Evolutionary conservation across 2,888 invertebrate species (phyloP).

Genomic region (Arrhopalites spinosus): DNA sequence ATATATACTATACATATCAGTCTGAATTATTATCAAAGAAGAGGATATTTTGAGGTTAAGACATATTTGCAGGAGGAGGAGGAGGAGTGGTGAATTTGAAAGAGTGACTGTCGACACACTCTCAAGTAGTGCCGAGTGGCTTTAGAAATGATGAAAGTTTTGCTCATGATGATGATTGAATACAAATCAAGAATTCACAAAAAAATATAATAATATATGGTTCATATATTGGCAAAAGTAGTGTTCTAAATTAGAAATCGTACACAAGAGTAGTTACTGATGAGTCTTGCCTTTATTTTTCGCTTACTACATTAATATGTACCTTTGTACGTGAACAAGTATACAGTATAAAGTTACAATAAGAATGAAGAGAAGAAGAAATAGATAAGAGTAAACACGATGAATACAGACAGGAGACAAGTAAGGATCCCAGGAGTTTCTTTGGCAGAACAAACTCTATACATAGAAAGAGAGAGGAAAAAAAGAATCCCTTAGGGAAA

Average conservation of each 20-base stretch:
- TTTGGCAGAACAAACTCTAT: too few species aligned
- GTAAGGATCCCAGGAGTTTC: neutral
- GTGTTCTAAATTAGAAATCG: too few species aligned
- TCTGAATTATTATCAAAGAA: neutral
- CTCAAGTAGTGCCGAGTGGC: neutral
- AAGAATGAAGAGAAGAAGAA: neutral
- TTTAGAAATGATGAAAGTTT: neutral
- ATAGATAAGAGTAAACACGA: slow-evolving; percentile 22
- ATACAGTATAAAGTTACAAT: neutral
- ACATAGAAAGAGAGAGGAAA: neutral
- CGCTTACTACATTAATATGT: neutral
- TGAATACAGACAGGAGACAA: slow-evolving; percentile 26
- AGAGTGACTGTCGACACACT: neutral
- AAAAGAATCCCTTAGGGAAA: slow-evolving; percentile 30
- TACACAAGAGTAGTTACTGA: too few species aligned
- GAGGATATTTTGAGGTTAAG: neutral
- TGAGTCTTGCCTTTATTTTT: too few species aligned
- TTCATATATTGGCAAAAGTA: too few species aligned
- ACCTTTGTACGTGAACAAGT: neutral
- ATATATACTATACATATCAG: neutral
- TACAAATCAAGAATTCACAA: too few species aligned
- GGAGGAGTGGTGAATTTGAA: too few species aligned
- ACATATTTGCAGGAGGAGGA: neutral
- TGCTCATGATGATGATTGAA: too few species aligned
- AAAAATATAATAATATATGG: neutral